phyloP scores from a whole-genome alignment of 2,113 vertebrate genomes.

The Mormyrus lacerda region DNA sequence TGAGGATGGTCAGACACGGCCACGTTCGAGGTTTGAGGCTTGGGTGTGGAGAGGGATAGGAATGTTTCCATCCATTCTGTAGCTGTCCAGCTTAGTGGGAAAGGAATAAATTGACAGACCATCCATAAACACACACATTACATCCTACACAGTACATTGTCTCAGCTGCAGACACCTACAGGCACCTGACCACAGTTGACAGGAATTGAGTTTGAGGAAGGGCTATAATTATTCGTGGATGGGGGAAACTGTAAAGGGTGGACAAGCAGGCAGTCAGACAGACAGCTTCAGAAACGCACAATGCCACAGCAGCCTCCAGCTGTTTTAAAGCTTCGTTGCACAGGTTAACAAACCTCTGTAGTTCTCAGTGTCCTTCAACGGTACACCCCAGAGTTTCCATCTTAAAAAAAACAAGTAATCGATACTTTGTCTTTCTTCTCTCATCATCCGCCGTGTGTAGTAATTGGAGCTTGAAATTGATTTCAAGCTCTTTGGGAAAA shows the following conservation, averaged over 20 bases:
- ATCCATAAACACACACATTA: neutral
- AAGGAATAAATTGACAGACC: neutral
- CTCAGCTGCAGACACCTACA: neutral
- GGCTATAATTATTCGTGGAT: neutral
- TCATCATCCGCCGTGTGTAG: conserved; percentile 7
- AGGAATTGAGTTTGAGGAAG: neutral
- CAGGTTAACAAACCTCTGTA: conserved; percentile 10
- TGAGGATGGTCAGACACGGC: neutral
- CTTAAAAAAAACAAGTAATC: neutral
- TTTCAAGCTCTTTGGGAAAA: conserved; percentile 16
- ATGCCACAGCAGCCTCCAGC: neutral
- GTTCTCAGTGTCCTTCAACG: conserved; percentile 1
- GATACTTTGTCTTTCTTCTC: conserved; percentile 10
- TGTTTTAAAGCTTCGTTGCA: conserved; percentile 2
- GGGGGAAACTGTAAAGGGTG: neutral
- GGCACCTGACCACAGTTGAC: neutral
- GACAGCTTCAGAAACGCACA: neutral
- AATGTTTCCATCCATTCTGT: neutral
- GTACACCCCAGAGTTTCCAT: neutral
- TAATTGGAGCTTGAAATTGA: conserved; percentile 21
- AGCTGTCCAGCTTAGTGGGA: neutral
- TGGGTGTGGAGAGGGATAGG: neutral
- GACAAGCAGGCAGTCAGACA: neutral
- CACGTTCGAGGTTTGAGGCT: neutral
- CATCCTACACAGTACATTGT: neutral